Evolutionary conservation across 2,888 invertebrate genomes (phyloP), one percentile per base, ranked within the genome.

Genomic region (Ichneumon xanthorius): DNA sequence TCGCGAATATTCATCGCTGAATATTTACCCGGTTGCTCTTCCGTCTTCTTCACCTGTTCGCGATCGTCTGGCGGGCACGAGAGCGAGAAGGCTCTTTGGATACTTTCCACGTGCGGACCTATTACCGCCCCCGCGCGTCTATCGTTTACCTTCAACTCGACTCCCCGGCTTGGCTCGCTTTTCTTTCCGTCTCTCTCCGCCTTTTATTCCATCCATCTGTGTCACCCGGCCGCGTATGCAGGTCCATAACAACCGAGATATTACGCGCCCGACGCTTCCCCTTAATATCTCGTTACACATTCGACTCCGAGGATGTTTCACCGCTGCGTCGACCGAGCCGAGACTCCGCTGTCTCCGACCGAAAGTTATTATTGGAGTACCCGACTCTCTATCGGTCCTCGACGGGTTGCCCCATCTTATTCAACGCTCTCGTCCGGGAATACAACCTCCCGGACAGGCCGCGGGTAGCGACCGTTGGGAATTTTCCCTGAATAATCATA

Each of bases 71-170:
- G 50, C 11, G 37, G 58, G 37, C 68, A 67, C 45, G 61, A 73
- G 71, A 80, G 45, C 33, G 73, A n/a, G 48, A 58, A 40, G 19
- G 9, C n/a, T 22, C 30, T 68, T 72, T 68, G 26, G 55, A 82
- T 79, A 68, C 11, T 50, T 75, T 85, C 85, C 82, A 85, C 82
- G 85, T 85, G 85, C 63, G 65, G 40, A 68, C 81, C 16, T 71
- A 82, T 76, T 71, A 75, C 75, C 73, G 33, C 75, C 70, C 78
- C 71, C 78, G 75, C 77, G 2, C 73, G 2, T 70, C 50, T 65
- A 68, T 78, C 65, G 45, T 80, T 77, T 40, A 73, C 68, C 30
- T 58, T 70, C 61, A 37, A 75, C 45, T 33, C 22, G 40, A 7
- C 50, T 45, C 19, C 19, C 33, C 33, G 4, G 6, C 26, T 53